phyloP scores from a whole-genome alignment of 2,113 vertebrate genomes.

The Tachuris rubrigastra region DNA sequence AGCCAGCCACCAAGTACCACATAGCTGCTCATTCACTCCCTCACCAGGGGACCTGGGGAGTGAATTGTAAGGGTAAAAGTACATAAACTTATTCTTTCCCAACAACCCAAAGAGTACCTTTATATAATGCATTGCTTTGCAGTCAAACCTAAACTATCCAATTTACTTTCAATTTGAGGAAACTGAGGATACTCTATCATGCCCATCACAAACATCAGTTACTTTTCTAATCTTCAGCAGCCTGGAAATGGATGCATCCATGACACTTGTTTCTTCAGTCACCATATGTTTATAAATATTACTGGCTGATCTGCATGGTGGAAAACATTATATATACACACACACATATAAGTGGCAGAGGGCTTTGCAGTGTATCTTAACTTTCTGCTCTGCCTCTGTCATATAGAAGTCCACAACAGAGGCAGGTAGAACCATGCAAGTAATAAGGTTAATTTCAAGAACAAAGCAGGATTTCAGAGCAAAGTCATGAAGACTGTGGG shows the following conservation, averaged over 20 bases:
- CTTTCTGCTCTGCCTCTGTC: not conserved
- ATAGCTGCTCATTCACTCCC: not conserved
- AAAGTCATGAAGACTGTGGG: not conserved
- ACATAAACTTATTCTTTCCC: not conserved
- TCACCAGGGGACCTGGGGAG: not conserved
- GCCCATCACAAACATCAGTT: not conserved
- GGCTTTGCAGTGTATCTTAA: not conserved
- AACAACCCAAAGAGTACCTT: not conserved
- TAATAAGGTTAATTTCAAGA: not conserved
- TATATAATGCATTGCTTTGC: not conserved
- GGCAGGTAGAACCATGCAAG: not conserved
- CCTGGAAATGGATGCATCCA: accelerated
- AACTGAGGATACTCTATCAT: not conserved
- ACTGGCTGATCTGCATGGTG: not conserved
- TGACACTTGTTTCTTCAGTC: not conserved
- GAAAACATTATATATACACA: not conserved
- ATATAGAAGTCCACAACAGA: not conserved
- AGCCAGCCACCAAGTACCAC: not conserved
- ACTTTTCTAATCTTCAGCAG: not conserved
- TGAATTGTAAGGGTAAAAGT: not conserved
- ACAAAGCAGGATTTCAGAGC: not conserved
- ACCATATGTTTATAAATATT: not conserved
- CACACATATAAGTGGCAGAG: not conserved
- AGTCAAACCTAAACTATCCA: not conserved
- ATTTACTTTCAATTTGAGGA: not conserved